Evolutionary conservation across 1,140 invertebrate species (phyloP).

Genomic region (Drosophila gunungcola): DNA sequence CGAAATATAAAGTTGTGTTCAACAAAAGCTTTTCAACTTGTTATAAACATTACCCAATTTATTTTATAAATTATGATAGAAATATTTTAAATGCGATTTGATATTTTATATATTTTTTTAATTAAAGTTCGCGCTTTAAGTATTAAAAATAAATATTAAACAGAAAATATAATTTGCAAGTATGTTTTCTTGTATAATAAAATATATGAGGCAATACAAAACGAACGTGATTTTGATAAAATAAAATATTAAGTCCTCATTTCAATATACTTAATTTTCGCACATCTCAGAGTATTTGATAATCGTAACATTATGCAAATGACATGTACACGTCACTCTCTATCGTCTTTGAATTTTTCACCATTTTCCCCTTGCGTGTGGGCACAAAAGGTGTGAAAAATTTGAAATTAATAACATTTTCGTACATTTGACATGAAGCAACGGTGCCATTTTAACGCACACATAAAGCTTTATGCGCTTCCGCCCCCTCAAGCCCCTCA

Average conservation of each 20-base stretch:
- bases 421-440: constrained; percentile 68
- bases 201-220: no score
- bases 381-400: constrained; percentile 66
- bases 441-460: constrained; percentile 53
- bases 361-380: constrained; percentile 5
- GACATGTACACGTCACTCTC: constrained; percentile 1
- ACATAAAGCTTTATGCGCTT: constrained; percentile 62
- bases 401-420: constrained; percentile 76
- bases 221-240: not conserved
- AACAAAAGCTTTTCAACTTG: no score
- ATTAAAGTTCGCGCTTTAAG: no score
- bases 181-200: not conserved
- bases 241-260: not conserved
- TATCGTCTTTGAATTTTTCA: constrained; percentile 11
- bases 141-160: no score
- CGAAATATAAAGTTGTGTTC: no score
- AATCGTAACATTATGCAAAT: constrained; percentile 27
- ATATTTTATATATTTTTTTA: not conserved
- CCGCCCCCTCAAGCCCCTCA: not conserved
- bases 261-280: not conserved
- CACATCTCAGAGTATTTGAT: constrained; percentile 9
- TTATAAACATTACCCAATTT: no score
- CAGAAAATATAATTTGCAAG: no score
- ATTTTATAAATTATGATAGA: no score
- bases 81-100: no score